Base-by-base conservation (phyloP, 2,888 invertebrate species). In the Coremacera marginata region DNA sequence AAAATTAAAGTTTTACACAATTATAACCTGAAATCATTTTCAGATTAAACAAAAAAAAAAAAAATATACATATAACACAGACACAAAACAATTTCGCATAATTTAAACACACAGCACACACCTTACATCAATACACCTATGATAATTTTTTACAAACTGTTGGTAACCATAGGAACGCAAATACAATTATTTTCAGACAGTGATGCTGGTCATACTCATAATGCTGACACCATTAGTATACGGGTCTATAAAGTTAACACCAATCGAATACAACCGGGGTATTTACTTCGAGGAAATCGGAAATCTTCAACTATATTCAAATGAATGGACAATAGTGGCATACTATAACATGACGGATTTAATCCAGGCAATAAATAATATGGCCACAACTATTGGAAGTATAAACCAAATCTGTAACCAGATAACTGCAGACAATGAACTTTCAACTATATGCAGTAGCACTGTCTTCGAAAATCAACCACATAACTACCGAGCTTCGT, bases 281-380 rank as follows among this genome's bases (percentile, higher is more conserved):
- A 51, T 82, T 80, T 62, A 80, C 80, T 68, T 82, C 81, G 49
- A 82, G 80, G 3, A 81, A 81, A 77, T 82, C 81, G 2, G 81
- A 82, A n/a, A 82, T 25, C 57, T 57, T 22, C 19, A 57, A 57
- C 57, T 57, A 57, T 57, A 57, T 57, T 5, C 55, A 11, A 57
- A 57, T 57, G 57, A 57, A 57, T 57, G 57, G 57, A 57, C 19
- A 57, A 19, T 57, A 57, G 11, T 57, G 8, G 19, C 57, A 7
- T 57, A 57, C 19, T 57, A 57, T 57, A 19, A 57, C 22, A 25
- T 57, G 19, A 57, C 57, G 7, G 57, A 57, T 25, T 57, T 57
- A 57, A 4, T 11, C n/a, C n/a, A n/a, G n/a, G 8, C 57, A 25
- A 22, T 5, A n/a, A n/a, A n/a, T n/a, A n/a, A n/a, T 5, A 57